Base-by-base conservation (phyloP, 2,113 vertebrate genomes). In the Spea bombifrons region DNA sequence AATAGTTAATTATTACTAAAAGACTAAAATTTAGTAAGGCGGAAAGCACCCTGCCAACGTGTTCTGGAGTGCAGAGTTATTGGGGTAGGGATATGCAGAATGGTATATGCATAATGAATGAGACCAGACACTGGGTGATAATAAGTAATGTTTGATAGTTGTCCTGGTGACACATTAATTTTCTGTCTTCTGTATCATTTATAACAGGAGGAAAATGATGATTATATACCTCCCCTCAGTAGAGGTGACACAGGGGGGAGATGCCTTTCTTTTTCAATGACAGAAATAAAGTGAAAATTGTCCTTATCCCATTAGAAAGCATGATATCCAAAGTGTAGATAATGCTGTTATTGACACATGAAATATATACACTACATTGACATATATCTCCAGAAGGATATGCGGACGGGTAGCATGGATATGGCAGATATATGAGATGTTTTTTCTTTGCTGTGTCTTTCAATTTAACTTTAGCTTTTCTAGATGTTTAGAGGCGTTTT, bases 181-280 rank as follows among this genome's bases (percentile, higher is more conserved):
- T 65, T 65, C 8, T 8, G n/a, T 66, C 47, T 44, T 55, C 5
- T 53, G 65, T 67, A 79, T 67, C 55, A 48, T 79, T 55, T 79
- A 15, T 73, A 79, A 67, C 30, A 63, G 63, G 46, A 67, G 70
- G 73, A 66, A 57, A 73, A 73, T 79, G 49, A 52, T 61, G 47
- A 47, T 43, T 30, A 52, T 50, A 73, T 66, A 15, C 46, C 43
- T 53, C n/a, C 43, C 52, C 15, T 5, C n/a, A 30, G 48, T 44
- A 57, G 13, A 46, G 63, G 44, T 47, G 68, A 65, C 61, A 53
- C 30, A 12, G 17, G 50, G 57, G 64, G 52, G 66, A 30, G 17
- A 48, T 48, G 49, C 8, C 16, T 48, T 7, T 53, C 30, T 9
- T 66, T 71, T 13, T 73, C 43, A n/a, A 15, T 66, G 70, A 79